Conservation (phyloP, 2,113 vertebrate species). For the Dicentrarchus labrax region DNA sequence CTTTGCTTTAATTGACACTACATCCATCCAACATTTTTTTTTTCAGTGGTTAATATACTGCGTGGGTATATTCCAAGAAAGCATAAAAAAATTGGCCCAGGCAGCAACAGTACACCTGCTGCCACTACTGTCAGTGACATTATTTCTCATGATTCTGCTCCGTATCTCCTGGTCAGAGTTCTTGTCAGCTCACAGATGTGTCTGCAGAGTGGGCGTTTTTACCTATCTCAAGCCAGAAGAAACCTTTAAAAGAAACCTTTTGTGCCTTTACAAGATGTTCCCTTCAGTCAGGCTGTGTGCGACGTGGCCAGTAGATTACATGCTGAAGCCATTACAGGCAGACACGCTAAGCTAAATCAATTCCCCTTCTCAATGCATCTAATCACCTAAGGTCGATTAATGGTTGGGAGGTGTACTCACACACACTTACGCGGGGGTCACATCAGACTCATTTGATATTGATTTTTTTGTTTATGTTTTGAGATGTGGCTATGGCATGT, state of each 20-base stretch:
- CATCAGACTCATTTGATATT: slow-evolving; percentile 15
- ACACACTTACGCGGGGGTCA: slow-evolving; percentile 20
- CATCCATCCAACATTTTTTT: background rate
- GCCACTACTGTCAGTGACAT: background rate
- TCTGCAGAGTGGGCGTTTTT: slow-evolving; percentile 23
- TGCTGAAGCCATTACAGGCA: slow-evolving; percentile 48
- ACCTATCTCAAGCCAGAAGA: background rate
- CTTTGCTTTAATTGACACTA: too few relatives aligned
- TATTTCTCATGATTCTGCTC: background rate
- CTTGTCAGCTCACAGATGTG: background rate
- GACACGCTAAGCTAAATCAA: slow-evolving; percentile 60
- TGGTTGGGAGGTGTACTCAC: slow-evolving; percentile 13
- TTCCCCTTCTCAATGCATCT: slow-evolving; percentile 54
- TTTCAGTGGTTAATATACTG: background rate
- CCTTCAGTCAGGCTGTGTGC: slow-evolving; percentile 27
- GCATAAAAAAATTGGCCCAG: background rate
- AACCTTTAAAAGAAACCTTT: slow-evolving; percentile 6
- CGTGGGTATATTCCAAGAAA: background rate
- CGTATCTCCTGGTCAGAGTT: slow-evolving; percentile 2
- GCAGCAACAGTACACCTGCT: background rate
- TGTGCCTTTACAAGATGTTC: slow-evolving; percentile 22
- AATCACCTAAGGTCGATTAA: slow-evolving; percentile 59
- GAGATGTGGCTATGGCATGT: slow-evolving; percentile 3
- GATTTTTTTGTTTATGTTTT: slow-evolving; percentile 29
- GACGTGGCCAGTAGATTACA: slow-evolving; percentile 18